phyloP scores from a whole-genome alignment of 2,113 vertebrate species.

The Halcyon senegalensis region DNA sequence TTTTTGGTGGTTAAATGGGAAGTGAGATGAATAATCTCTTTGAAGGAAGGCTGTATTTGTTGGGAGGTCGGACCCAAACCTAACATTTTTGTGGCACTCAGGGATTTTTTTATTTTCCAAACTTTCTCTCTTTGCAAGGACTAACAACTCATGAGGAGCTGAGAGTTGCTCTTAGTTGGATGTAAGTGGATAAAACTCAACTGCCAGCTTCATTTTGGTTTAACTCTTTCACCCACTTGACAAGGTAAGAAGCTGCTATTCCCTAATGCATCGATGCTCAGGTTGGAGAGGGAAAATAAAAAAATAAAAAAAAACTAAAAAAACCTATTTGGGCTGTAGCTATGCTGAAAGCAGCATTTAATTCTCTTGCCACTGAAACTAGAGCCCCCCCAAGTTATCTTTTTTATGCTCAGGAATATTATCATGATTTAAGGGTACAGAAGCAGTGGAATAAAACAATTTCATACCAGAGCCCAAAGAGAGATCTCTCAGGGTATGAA shows the following conservation, averaged over 20 bases:
- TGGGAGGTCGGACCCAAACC: neutral
- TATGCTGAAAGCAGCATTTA: neutral
- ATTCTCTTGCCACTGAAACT: neutral
- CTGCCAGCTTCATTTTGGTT: neutral
- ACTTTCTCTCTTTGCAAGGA: neutral
- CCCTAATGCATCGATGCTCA: neutral
- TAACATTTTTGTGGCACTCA: neutral
- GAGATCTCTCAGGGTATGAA: neutral
- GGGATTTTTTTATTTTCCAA: conserved; percentile 15
- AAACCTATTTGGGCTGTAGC: neutral
- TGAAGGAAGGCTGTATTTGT: neutral
- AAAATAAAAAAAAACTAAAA: neutral
- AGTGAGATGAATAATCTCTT: neutral
- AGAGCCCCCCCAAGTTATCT: neutral
- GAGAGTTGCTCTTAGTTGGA: neutral
- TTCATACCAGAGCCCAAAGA: neutral
- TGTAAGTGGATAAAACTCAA: conserved; percentile 7
- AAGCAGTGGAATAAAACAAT: neutral
- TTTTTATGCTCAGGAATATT: neutral
- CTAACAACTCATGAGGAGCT: neutral
- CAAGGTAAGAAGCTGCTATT: neutral
- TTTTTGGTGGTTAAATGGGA: neutral
- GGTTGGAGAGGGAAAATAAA: neutral
- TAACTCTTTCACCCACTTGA: neutral
- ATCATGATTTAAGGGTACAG: neutral